Conservation (phyloP, 2,113 vertebrate genomes). For the Channa maculata region DNA sequence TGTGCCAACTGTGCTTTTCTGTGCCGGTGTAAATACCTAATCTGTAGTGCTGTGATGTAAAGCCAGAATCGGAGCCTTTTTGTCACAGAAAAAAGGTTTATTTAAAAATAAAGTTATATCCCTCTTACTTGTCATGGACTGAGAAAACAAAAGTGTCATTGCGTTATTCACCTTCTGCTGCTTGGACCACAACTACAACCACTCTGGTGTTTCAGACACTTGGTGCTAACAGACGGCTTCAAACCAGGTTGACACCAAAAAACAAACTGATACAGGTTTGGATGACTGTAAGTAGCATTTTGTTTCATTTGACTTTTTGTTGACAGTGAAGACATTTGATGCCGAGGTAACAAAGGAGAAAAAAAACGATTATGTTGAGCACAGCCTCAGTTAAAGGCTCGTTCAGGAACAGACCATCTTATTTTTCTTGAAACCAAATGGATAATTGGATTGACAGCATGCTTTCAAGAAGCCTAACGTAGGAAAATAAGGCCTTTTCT, state of each 20-base stretch:
- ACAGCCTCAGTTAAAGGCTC: not conserved
- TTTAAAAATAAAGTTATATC: slow-evolving; percentile 99
- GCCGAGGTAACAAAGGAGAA: slow-evolving; percentile 32
- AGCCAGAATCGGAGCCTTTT: slow-evolving; percentile 60
- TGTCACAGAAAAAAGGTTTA: slow-evolving; percentile 93
- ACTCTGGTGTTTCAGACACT: too few relatives aligned
- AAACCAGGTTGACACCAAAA: slow-evolving; percentile 21
- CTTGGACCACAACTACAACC: slow-evolving; percentile 26
- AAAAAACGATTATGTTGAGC: not conserved
- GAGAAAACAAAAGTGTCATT: slow-evolving; percentile 51
- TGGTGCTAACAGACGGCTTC: slow-evolving; percentile 10
- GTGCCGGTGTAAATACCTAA: slow-evolving; percentile 64
- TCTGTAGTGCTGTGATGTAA: slow-evolving; percentile 67
- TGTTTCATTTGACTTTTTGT: not conserved
- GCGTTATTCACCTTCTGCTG: slow-evolving; percentile 22
- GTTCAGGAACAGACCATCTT: too few relatives aligned
- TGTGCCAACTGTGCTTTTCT: slow-evolving; percentile 21
- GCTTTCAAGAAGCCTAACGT: too few relatives aligned
- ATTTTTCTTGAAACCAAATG: too few relatives aligned
- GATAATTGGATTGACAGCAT: too few relatives aligned
- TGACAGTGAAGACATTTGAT: slow-evolving; percentile 42
- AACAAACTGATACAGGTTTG: slow-evolving; percentile 4
- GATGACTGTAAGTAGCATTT: slow-evolving; percentile 7
- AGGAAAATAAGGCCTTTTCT: too few relatives aligned
- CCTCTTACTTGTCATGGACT: slow-evolving; percentile 82